Percentiles rank a stretch among this genome's conserved stretches.
phyloP scores from a whole-genome alignment of 2,888 invertebrate species.

The Eristalinus aeneus region DNA sequence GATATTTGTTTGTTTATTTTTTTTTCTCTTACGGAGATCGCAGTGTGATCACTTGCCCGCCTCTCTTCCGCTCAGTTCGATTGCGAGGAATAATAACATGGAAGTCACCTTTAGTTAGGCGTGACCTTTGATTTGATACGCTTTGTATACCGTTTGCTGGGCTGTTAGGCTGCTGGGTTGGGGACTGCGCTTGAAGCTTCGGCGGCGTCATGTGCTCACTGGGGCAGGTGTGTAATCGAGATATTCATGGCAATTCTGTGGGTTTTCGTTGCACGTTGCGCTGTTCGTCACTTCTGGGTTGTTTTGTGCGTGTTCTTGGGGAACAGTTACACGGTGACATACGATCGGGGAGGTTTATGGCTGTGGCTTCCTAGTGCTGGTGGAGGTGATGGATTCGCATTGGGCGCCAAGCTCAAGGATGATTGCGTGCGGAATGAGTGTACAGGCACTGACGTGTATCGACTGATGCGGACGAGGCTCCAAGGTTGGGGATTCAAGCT shows the following conservation, averaged over 20 bases:
- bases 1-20: conserved; percentile 42
- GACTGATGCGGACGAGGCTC: no score
- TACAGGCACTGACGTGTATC: no score
- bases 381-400: neutral
- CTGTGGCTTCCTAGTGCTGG: neutral
- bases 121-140: conserved; percentile 60
- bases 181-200: neutral
- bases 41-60: neutral
- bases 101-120: conserved; percentile 48
- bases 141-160: conserved; percentile 26
- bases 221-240: conserved; percentile 39
- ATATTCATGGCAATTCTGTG: conserved; percentile 42
- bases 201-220: neutral
- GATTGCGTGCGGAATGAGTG: neutral
- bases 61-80: neutral
- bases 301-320: neutral
- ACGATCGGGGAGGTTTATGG: neutral
- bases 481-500: no score
- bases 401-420: neutral
- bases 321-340: neutral
- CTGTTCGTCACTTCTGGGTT: neutral
- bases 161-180: neutral
- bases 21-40: conserved; percentile 10
- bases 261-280: neutral
- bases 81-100: conserved; percentile 22